Percentiles rank a stretch among this genome's conserved stretches.
These are phyloP conservation scores for Siniperca knerii DNA, from an alignment of 2,113 vertebrate species.

Conservation along the genomic window DNA sequence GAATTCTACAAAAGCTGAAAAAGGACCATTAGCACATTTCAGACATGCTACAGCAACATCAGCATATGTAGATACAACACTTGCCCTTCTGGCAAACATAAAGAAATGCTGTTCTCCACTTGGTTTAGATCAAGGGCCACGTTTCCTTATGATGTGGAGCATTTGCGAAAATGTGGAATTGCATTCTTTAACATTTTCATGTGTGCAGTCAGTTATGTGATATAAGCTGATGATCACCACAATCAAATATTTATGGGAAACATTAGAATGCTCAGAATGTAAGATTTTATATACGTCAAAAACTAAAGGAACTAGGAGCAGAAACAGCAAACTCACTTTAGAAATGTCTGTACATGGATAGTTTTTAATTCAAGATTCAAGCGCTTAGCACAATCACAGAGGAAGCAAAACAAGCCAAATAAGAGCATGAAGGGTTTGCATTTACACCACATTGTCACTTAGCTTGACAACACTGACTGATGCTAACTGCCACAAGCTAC, in stretches of 20 bases:
- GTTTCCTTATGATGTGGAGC: not conserved
- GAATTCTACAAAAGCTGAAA: slow-evolving; percentile 5
- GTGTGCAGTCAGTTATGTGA: slow-evolving; percentile 21
- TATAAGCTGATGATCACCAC: slow-evolving; percentile 4
- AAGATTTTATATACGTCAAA: slow-evolving; percentile 16
- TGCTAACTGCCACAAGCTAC: slow-evolving; percentile 49
- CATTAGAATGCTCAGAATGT: slow-evolving; percentile 7
- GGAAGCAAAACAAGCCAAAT: not conserved
- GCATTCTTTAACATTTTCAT: slow-evolving; percentile 29
- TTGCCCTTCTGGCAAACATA: not conserved
- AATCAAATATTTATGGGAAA: slow-evolving; percentile 42
- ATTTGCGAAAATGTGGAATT: slow-evolving; percentile 29
- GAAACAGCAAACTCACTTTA: not conserved
- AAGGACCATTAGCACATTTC: slow-evolving; percentile 21
- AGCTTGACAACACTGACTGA: slow-evolving; percentile 32
- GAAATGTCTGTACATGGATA: not conserved
- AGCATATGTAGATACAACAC: slow-evolving; percentile 15
- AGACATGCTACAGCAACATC: slow-evolving; percentile 30
- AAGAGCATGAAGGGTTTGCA: slow-evolving; percentile 16
- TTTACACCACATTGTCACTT: slow-evolving; percentile 19
- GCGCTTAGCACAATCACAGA: not conserved
- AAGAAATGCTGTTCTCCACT: slow-evolving; percentile 24
- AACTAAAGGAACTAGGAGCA: not conserved
- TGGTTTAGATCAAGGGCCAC: slow-evolving; percentile 14
- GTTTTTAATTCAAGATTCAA: slow-evolving; percentile 13